These are phyloP conservation scores for Okamejei kenojei DNA, from an alignment of 2,797 vertebrate genomes.

Conservation along the genomic window DNA sequence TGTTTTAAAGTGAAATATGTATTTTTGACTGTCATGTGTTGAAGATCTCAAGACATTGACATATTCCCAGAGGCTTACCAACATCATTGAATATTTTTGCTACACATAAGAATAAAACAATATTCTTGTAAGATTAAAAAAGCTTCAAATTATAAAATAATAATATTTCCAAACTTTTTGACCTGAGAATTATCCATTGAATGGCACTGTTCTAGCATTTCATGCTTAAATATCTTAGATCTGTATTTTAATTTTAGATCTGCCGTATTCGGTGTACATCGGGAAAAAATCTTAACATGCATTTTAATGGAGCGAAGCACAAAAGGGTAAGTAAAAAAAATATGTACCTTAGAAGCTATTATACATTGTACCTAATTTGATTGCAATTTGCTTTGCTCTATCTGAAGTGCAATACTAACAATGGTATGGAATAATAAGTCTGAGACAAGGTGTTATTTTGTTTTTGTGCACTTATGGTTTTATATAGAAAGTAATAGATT, in stretches of 20 bases:
- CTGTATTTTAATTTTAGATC: constrained; percentile 31
- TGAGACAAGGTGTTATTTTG: not conserved
- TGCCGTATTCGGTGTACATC: constrained; percentile 28
- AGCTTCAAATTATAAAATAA: not conserved
- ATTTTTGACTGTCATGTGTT: too few relatives aligned
- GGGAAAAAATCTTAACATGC: constrained; percentile 30
- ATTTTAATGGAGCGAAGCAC: constrained; percentile 22
- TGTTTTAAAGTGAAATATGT: not conserved
- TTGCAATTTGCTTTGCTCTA: not conserved
- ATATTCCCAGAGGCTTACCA: not conserved
- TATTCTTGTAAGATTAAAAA: not conserved
- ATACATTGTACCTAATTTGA: not conserved
- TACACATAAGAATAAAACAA: not conserved
- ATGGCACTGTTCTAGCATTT: not conserved
- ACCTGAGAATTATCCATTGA: not conserved
- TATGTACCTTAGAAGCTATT: not conserved
- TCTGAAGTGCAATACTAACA: not conserved
- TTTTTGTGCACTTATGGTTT: not conserved
- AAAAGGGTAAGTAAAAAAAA: constrained; percentile 23
- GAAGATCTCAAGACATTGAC: not conserved
- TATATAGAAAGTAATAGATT: too few relatives aligned
- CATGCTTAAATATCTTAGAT: not conserved
- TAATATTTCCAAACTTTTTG: not conserved
- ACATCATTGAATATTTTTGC: not conserved
- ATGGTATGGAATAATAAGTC: not conserved